phyloP scores from a whole-genome alignment of 2,113 vertebrate genomes.

The Sinocyclocheilus anophthalmus region DNA sequence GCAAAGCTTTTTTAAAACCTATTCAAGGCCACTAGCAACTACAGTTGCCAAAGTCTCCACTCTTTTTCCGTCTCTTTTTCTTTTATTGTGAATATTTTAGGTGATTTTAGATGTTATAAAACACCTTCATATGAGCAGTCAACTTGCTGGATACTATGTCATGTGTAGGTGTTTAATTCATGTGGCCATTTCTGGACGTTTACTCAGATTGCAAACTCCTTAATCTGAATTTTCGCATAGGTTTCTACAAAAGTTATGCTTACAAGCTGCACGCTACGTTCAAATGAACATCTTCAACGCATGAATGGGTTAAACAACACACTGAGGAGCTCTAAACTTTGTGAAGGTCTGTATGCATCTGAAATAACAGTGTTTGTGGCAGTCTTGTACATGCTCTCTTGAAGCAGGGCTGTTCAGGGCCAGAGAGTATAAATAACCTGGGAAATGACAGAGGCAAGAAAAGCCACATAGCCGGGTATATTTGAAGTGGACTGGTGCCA shows the following conservation, averaged over 20 bases:
- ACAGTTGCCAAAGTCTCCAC: not conserved
- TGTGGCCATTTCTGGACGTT: not conserved
- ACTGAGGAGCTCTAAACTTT: not conserved
- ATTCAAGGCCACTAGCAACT: not conserved
- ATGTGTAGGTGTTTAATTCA: not conserved
- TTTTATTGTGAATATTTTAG: no score
- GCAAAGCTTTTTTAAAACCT: not conserved
- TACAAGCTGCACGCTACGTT: not conserved
- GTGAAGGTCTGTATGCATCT: not conserved
- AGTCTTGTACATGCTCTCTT: constrained; percentile 25
- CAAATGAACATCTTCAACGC: not conserved
- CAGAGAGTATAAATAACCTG: constrained; percentile 69
- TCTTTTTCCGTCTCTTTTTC: no score
- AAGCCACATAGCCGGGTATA: constrained; percentile 70
- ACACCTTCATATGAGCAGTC: not conserved
- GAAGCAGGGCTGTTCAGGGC: constrained; percentile 27
- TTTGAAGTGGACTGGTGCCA: constrained; percentile 73
- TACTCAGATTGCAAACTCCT: not conserved
- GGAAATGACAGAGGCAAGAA: constrained; percentile 75
- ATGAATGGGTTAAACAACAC: not conserved
- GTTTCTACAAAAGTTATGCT: not conserved
- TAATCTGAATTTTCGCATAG: not conserved
- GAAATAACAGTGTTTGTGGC: constrained; percentile 44
- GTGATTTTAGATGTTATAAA: not conserved
- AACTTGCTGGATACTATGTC: not conserved